Percentiles rank a stretch among this genome's conserved stretches.
phyloP scores from a whole-genome alignment of 2,113 vertebrate genomes.

The Bos javanicus region DNA sequence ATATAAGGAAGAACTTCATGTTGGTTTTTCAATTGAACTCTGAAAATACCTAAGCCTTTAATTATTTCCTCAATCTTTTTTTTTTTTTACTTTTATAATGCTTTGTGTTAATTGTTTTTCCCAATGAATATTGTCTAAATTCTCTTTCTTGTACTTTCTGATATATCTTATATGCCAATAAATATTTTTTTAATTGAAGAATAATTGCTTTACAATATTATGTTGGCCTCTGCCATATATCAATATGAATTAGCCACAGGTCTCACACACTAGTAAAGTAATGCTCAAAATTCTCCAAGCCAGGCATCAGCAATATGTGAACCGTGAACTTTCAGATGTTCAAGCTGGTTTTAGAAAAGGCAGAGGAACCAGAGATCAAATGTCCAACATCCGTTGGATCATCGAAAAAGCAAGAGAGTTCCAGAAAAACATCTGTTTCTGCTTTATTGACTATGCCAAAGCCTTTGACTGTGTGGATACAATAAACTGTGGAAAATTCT shows the following conservation, averaged over 20 bases:
- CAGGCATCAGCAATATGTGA: background rate
- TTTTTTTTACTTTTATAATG: background rate
- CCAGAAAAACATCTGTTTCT: background rate
- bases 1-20: background rate
- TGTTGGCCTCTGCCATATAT: background rate
- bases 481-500: too few relatives aligned
- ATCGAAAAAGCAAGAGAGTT: background rate
- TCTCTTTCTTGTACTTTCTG: background rate
- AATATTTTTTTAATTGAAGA: background rate
- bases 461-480: background rate
- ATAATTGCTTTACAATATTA: background rate
- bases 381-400: background rate
- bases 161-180: background rate
- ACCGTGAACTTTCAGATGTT: accelerated
- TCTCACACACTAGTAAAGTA: background rate
- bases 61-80: background rate
- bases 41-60: background rate
- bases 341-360: background rate
- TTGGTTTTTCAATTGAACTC: background rate
- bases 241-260: background rate
- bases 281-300: background rate
- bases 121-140: background rate
- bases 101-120: background rate
- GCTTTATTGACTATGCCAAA: background rate
- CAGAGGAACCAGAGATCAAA: background rate